Evolutionary conservation across 2,888 invertebrate genomes (phyloP), one percentile per base, ranked within the genome.

Genomic region (Drosophila parthenogenetica): DNA sequence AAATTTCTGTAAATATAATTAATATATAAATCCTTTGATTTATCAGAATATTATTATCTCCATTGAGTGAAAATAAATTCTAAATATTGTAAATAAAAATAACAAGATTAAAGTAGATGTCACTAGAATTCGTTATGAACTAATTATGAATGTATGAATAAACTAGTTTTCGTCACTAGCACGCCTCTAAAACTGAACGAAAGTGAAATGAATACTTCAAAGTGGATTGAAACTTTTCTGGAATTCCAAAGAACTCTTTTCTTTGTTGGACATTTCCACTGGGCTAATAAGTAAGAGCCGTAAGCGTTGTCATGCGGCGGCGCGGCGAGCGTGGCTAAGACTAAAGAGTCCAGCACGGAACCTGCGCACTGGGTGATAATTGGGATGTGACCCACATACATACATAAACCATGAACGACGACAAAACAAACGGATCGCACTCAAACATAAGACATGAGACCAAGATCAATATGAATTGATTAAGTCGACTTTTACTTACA

Each of bases 371-470:
- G 81, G 82, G 85, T 86, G 85, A 87, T 86, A 86, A 86, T 86
- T 86, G 85, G 82, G 69, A 73, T 70, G 72, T 85, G 85, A 86
- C 85, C 85, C 85, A 86, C 67, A 85, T 87, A 69, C 71, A 68
- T 60, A 58, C 42, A 59, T 63, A 55, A 54, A 65, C 35, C 11
- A 13, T 13, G 35, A 13, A 51, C 14, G 58, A 45, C 50, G 66
- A 68, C 53, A 72, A 78, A 73, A 65, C 78, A 78, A 72, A 69
- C 79, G 58, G 22, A 50, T 37, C 16, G 39, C 72, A 72, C 71
- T 80, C 68, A 77, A 39, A 51, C 48, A 39, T 16, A 42, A 43
- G 50, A 46, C 14, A 45, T 16, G 1, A 32, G 19, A 59, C 25
- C 11, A 14, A 17, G 29, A 29, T 29, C 29, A 17, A 25, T 10